These are phyloP conservation scores for Sesamia nonagrioides DNA, from an alignment of 1,140 invertebrate genomes.

Conservation along the genomic window DNA sequence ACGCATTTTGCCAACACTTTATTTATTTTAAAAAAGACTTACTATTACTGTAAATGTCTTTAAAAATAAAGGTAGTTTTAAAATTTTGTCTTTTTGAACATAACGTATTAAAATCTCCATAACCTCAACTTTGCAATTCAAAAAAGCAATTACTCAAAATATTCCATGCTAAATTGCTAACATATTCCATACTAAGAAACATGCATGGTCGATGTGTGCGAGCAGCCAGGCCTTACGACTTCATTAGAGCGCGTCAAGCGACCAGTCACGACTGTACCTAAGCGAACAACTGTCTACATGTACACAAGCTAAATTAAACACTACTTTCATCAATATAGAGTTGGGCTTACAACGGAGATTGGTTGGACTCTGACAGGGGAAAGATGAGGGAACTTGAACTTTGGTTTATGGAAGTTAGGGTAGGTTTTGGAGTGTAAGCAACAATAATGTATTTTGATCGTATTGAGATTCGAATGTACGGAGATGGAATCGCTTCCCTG, in stretches of 20 bases:
- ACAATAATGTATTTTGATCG: conserved; percentile 39
- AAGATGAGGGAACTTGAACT: neutral
- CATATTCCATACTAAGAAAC: conserved; percentile 54
- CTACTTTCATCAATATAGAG: neutral
- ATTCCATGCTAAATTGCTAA: conserved; percentile 41
- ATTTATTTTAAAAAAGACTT: too few relatives aligned
- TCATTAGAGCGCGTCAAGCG: conserved; percentile 79
- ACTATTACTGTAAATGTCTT: too few relatives aligned
- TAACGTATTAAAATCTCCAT: neutral
- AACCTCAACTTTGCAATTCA: neutral
- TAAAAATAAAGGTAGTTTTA: too few relatives aligned
- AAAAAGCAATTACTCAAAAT: conserved; percentile 4
- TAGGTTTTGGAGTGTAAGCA: neutral
- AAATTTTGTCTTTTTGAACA: neutral
- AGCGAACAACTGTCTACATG: conserved; percentile 15
- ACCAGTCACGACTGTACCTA: conserved; percentile 70
- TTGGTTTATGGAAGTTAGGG: neutral
- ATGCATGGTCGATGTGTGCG: conserved; percentile 50
- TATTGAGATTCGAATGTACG: conserved; percentile 46
- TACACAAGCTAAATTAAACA: neutral
- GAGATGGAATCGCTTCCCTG: conserved; percentile 46
- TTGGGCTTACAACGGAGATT: neutral
- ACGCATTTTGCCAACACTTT: too few relatives aligned
- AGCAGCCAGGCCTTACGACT: conserved; percentile 70
- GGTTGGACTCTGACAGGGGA: neutral